Conservation (phyloP, 2,797 vertebrate species). For the Antennarius maculatus region DNA sequence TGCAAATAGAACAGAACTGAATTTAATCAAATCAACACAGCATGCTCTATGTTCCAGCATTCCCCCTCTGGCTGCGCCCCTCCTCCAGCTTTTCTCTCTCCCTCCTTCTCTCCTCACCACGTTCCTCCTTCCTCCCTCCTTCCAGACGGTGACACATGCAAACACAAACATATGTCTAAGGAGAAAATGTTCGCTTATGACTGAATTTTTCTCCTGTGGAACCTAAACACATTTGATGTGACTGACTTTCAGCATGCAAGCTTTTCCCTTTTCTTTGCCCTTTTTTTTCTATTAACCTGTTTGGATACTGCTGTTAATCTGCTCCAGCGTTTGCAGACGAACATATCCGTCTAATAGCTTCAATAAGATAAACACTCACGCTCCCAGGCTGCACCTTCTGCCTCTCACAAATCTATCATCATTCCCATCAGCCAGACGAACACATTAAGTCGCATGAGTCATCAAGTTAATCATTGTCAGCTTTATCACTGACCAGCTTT, state of each 20-base stretch:
- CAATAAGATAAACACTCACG: conserved; percentile 8
- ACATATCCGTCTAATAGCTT: neutral
- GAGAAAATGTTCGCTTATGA: conserved; percentile 15
- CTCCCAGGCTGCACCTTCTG: neutral
- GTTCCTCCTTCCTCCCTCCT: conserved; percentile 34
- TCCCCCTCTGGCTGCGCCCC: conserved; percentile 65
- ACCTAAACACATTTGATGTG: neutral
- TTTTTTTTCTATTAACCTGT: neutral
- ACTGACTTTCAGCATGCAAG: neutral
- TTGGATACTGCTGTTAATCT: neutral
- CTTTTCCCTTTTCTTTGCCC: neutral
- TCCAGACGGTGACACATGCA: conserved; percentile 23
- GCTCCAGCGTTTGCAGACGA: neutral
- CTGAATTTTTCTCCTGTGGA: neutral
- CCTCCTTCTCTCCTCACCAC: conserved; percentile 43
- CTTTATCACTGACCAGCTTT: conserved; percentile 47
- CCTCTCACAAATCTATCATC: conserved; percentile 22
- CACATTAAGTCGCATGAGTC: conserved; percentile 35
- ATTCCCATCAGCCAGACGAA: conserved; percentile 24
- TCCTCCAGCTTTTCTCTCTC: conserved; percentile 48
- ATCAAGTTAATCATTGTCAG: conserved; percentile 41
- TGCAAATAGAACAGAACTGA: conserved; percentile 75
- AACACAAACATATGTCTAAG: conserved; percentile 17
- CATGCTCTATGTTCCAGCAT: conserved; percentile 71
- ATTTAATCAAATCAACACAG: conserved; percentile 78